phyloP scores from a whole-genome alignment of 2,113 vertebrate species.

The Brienomyrus longianalis region DNA sequence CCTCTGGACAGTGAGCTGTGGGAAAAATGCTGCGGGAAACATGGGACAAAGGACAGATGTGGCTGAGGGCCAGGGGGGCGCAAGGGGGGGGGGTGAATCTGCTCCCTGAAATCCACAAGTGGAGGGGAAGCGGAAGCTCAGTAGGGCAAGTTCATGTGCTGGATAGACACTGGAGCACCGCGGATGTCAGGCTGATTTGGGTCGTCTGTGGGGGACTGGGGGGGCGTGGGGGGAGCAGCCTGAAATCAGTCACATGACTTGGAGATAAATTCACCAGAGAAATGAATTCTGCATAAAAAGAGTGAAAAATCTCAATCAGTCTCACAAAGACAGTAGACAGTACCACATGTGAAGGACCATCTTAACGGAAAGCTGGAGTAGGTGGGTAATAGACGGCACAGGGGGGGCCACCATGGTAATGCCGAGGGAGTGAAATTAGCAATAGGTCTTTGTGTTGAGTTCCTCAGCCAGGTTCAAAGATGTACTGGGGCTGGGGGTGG shows the following conservation, averaged over 20 bases:
- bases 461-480: constrained; percentile 34
- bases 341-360: neutral
- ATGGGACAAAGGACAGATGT: constrained; percentile 51
- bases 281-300: neutral
- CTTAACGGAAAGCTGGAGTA: neutral
- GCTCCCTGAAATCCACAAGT: neutral
- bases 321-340: neutral
- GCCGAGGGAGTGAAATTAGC: neutral
- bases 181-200: neutral
- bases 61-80: constrained; percentile 35
- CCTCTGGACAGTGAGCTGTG: constrained; percentile 37
- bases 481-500: constrained; percentile 4
- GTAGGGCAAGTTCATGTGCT: neutral
- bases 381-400: too few relatives aligned
- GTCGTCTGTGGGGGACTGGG: too few relatives aligned
- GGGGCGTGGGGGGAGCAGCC: neutral
- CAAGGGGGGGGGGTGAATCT: neutral
- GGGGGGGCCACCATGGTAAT: constrained; percentile 9
- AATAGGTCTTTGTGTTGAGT: constrained; percentile 1
- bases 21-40: constrained; percentile 36
- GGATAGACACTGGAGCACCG: neutral
- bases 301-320: neutral
- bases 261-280: neutral
- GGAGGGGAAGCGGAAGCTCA: neutral
- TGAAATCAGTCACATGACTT: neutral